Percentiles rank a stretch among this genome's conserved stretches.
Evolutionary conservation across 1,140 invertebrate species (phyloP).

Genomic region (Brachionus calyciflorus): DNA sequence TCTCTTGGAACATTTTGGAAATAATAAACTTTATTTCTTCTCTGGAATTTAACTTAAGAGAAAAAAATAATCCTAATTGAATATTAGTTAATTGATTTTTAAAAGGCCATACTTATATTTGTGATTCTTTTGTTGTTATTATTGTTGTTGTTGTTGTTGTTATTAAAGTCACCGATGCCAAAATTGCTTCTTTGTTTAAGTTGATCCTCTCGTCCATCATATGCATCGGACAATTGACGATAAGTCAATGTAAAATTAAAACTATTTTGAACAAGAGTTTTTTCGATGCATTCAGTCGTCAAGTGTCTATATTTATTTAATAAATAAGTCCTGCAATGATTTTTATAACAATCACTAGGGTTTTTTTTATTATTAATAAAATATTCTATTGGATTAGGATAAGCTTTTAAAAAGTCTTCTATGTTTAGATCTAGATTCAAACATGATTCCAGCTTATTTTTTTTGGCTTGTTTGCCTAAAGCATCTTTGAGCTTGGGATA

Average conservation of each 20-base stretch:
- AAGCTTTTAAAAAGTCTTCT: conserved; percentile 63
- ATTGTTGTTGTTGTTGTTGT: too few relatives aligned
- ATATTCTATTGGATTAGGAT: conserved; percentile 63
- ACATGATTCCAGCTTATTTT: conserved; percentile 47
- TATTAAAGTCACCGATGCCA: too few relatives aligned
- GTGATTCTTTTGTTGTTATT: too few relatives aligned
- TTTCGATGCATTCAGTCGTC: conserved; percentile 53
- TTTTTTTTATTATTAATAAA: conserved; percentile 50
- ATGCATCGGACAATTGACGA: not conserved
- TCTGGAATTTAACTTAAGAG: not conserved
- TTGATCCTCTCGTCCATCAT: not conserved
- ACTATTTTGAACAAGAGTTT: conserved; percentile 47
- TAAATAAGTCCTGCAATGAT: conserved; percentile 53
- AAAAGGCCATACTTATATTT: too few relatives aligned
- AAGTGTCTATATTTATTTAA: conserved; percentile 54
- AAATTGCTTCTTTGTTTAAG: too few relatives aligned
- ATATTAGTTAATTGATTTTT: too few relatives aligned
- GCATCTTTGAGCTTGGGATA: conserved; percentile 64
- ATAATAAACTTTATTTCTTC: conserved; percentile 48
- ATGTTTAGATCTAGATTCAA: conserved; percentile 58
- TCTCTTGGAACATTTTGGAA: conserved; percentile 24
- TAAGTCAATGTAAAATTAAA: not conserved
- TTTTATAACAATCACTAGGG: conserved; percentile 54
- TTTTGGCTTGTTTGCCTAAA: conserved; percentile 52
- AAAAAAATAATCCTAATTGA: too few relatives aligned